Conservation (phyloP, 2,797 vertebrate species). For the Columba guinea region DNA sequence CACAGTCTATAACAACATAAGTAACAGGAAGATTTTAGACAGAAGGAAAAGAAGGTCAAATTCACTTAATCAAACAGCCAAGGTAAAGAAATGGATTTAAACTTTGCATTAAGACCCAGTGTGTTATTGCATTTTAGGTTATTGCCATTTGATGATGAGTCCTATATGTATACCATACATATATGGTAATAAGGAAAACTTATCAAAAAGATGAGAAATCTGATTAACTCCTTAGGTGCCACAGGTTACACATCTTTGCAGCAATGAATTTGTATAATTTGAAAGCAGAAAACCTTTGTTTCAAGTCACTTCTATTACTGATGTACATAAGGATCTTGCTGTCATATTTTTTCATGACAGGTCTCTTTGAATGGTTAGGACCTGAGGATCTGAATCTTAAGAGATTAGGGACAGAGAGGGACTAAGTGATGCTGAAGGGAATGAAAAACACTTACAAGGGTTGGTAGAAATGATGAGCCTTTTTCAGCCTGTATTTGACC, state of each 20-base stretch:
- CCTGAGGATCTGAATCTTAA: not conserved
- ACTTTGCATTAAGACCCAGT: not conserved
- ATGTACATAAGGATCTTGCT: not conserved
- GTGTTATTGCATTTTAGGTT: not conserved
- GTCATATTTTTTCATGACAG: not conserved
- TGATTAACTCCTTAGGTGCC: not conserved
- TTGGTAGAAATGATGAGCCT: not conserved
- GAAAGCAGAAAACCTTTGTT: not conserved
- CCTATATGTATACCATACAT: not conserved
- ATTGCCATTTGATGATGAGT: not conserved
- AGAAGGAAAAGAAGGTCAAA: not conserved
- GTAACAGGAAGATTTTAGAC: not conserved
- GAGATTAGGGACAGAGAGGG: not conserved
- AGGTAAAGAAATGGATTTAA: not conserved
- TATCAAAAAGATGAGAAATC: not conserved
- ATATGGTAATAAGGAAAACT: not conserved
- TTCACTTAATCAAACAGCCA: not conserved
- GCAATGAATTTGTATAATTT: not conserved
- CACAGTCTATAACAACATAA: not conserved
- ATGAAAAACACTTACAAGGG: not conserved
- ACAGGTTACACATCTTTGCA: accelerated
- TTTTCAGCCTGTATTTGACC: not conserved
- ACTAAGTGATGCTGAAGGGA: not conserved
- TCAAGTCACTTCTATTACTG: not conserved
- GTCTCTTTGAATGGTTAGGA: not conserved